Base-by-base conservation (phyloP, 35 echinoderm and acorn worm genomes). In the Ophioderma brevispina region DNA sequence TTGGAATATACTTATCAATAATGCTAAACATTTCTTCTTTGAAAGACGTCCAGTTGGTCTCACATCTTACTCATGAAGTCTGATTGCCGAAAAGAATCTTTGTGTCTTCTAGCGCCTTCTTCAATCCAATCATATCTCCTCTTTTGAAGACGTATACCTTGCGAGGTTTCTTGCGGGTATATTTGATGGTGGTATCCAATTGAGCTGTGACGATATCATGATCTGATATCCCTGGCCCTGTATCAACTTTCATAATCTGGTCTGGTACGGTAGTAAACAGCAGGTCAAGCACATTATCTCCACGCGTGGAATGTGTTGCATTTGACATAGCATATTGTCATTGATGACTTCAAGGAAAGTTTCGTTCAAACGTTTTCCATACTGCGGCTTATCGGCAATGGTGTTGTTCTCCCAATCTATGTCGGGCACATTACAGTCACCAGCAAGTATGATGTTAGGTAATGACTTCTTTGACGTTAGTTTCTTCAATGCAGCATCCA, bases 141-240 rank as follows among this genome's bases (percentile, higher is more conserved):
- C 82, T 90, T 23, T 90, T 90, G 35, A 75, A 82, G 1, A 81
- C 34, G 33, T 89, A 89, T 14, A 89, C 76, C 25, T 80, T 89
- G 1, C 87, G 80, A 40, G 76, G 38, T 56, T 89, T 80, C 38
- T 89, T 90, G 18, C 46, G 84, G 52, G 18, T 84, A 35, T 86
- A 84, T 41, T 90, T 76, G 56, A 90, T 10, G 15, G 46, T 31
- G 28, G 43, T 70, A 39, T 49, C 39, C 21, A 90, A 49, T 46
- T 90, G 28, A 19, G 43, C 81, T 64, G 89, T 77, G 13, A 90
- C 89, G 33, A 80, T 80, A 34, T 86, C 41, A 63, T 90, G 89
- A 80, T 90, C 56, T 55, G 81, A 55, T 38, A 90, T 90, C 30
- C 80, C 89, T 70, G 81, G 89, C 8, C 84, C 80, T 28, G 43